Evolutionary conservation across 2,113 vertebrate genomes (phyloP), one percentile per base, ranked within the genome.

Genomic region (Pao palembangensis): DNA sequence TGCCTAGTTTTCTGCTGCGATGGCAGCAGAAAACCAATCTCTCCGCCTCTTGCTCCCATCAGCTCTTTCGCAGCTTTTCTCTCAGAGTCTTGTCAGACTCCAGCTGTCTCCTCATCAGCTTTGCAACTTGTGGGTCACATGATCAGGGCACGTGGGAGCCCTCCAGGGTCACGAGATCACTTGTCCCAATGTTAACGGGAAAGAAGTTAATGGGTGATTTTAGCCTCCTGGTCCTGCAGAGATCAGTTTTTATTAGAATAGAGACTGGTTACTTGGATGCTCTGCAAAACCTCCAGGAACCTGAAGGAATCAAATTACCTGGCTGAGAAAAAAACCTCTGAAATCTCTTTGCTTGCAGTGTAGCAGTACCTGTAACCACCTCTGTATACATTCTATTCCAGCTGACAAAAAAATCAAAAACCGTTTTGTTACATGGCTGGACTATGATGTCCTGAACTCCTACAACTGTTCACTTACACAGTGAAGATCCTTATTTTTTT

Each of bases 151-250:
- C 44, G 38, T 20, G 57, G 71, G 55, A 75, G 71, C 73, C 75
- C 69, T 70, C 49, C 64, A 52, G 71, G 71, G 74, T 76, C 76
- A 71, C 44, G 64, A 71, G 81, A 76, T 84, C 54, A 80, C 78
- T 64, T 71, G 78, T 80, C 71, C 66, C 73, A 34, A 51, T 80
- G 79, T 80, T 81, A 82, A 76, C 69, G 58, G 71, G 72, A 82
- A 69, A 60, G 46, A 78, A 88, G 82, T 79, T 86, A 85, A 83
- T 83, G 75, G 75, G 64, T 58, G 55, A 76, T 85, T 83, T 84
- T 79, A 79, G 75, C 81, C 73, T 65, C 71, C 62, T 52, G 75
- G 71, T 78, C 75, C 62, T 54, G 16, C 63, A 55, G 50, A 34
- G 71, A 68, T 69, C 69, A 74, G 54, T 58, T 86, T 85, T 79